Percentiles rank a stretch among this genome's conserved stretches.
phyloP scores from a whole-genome alignment of 2,113 vertebrate genomes.

The Origma solitaria region DNA sequence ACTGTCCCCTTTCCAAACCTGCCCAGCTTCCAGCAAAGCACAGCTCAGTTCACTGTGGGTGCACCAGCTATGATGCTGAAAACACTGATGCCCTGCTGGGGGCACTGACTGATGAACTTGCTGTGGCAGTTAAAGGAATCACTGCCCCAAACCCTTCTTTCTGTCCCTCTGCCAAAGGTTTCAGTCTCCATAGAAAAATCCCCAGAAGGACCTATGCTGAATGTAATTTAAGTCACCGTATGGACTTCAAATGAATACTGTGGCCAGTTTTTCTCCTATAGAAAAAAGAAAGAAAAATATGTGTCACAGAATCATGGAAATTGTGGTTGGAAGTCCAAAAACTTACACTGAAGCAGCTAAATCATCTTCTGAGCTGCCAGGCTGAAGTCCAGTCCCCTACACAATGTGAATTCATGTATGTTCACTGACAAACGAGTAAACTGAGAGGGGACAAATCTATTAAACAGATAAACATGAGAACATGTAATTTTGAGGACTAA shows the following conservation, averaged over 20 bases:
- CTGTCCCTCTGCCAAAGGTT: slow-evolving; percentile 19
- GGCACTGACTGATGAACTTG: neutral
- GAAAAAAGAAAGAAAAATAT: neutral
- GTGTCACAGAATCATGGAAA: neutral
- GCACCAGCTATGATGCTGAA: neutral
- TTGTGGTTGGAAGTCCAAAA: neutral
- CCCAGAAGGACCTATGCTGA: neutral
- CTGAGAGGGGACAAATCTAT: neutral
- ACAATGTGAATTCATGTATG: neutral
- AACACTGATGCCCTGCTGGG: neutral
- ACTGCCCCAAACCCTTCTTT: neutral
- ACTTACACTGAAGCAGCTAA: neutral
- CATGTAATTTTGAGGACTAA: neutral
- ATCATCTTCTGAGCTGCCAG: neutral
- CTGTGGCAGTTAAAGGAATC: neutral
- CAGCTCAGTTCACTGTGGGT: neutral
- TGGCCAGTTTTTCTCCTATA: neutral
- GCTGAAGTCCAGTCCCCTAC: neutral
- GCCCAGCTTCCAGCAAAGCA: neutral
- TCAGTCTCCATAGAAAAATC: neutral
- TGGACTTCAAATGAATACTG: neutral
- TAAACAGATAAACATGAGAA: neutral
- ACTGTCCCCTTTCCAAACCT: neutral
- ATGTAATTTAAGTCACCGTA: neutral
- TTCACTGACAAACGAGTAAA: neutral